Base-by-base conservation (phyloP, 92 coral and sea anemone genomes). In the Bergia puertoricense region DNA sequence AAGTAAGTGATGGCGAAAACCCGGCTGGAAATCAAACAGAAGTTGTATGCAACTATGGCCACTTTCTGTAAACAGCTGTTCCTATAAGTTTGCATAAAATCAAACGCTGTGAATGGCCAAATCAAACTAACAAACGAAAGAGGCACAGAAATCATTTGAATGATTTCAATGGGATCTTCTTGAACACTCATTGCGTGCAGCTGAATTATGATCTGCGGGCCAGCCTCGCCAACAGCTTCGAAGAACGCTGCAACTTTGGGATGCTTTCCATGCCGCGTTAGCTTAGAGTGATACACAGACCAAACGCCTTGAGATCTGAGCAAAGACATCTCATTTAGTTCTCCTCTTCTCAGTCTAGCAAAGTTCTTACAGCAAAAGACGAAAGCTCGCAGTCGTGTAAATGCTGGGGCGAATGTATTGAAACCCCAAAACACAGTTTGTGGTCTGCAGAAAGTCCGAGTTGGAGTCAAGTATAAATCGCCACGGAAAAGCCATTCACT, bases 171-270 rank as follows among this genome's bases (percentile, higher is more conserved):
- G 4, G 85, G 92, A 18, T 77, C 81, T 1, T 75, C 37, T 66
- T 92, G 91, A 10, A 86, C 56, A 65, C 84, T 89, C 1, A 89
- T 88, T 67, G 85, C 92, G 88, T 89, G 90, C 59, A 92, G 77
- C 85, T 92, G 94, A 10, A 92, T 73, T 23, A 92, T 81, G 76
- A 92, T 86, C 88, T 92, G 92, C 6, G 94, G 94, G 1, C 90
- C 92, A 51, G 89, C 73, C 41, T 92, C 92, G 6, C 86, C 56
- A 39, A 88, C 88, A 80, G 91, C 88, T 44, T 92, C 92, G 39
- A 73, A 80, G 59, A 81, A 43, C 22, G 76, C 44, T 16, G 86
- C 90, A 74, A 5, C 5, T 74, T 39, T 16, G 7, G 77, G 44
- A 37, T 87, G 79, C 39, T 30, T 8, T 6, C 13, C 36, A 76